Evolutionary conservation across 2,888 invertebrate species (phyloP), one percentile per base, ranked within the genome.

Genomic region (Lasioglossum morio): DNA sequence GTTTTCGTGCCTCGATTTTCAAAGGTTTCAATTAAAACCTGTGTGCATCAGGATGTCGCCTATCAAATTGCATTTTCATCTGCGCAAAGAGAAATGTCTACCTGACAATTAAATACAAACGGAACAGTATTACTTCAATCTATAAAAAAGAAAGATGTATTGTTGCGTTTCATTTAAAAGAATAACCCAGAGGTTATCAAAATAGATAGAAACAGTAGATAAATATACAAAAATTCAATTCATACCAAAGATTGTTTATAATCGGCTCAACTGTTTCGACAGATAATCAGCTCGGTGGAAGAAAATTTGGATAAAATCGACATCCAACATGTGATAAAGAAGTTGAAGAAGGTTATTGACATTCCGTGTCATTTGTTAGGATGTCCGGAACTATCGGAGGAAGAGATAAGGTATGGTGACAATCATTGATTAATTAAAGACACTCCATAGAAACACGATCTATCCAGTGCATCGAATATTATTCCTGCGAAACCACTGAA

Each of bases 361-460:
- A 63, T 89, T 5, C 94, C 94, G 23, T 94, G 93, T 63, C 91
- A 93, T 73, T 82, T 95, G 48, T 72, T 93, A n/a, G 30, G 88
- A 27, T 80, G 91, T 43, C n/a, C 66, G 4, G 63, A 63, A 10
- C 19, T 81, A 0, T 40, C 79, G 2, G 46, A 89, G 1, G 66
- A 87, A 5, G 84, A 87, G 70, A 81, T 91, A 48, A 78, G 27
- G 94, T 93, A 87, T 43, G 91, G 90, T 82, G 57, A 46, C 53
- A 19, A 10, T 75, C 37, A 19, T 19, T 46, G 19, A 48, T 48
- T 2, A 19, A 48, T 48, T 2, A 48, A 19, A 12, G 27, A 34
- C 34, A 19, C 63, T 43, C 4, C 72, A 16, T 69, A 40, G 37
- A 70, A 43, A 70, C n/a, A 14, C 34, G 70, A 34, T 40, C 10